Evolutionary conservation across 2,888 invertebrate genomes (phyloP).

Genomic region (Melitaea athalia): DNA sequence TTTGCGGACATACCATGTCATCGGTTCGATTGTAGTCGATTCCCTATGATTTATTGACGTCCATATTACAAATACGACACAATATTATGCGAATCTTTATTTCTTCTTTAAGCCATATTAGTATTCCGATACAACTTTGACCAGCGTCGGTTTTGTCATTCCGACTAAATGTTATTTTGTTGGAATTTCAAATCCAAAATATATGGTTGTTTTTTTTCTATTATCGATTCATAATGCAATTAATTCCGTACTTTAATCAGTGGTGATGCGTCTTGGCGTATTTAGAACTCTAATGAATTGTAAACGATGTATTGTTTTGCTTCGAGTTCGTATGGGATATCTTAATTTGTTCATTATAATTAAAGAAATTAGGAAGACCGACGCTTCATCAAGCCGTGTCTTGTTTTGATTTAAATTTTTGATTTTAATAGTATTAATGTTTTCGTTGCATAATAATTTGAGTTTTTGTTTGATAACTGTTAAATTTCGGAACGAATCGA

Average conservation of each 20-base stretch:
- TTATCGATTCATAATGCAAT: constrained; percentile 67
- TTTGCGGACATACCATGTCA: constrained; percentile 80
- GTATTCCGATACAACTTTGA: constrained; percentile 79
- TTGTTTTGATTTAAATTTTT: constrained; percentile 31
- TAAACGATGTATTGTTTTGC: constrained; percentile 61
- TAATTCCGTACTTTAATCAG: constrained; percentile 73
- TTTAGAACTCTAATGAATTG: constrained; percentile 72
- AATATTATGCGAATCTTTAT: constrained; percentile 80
- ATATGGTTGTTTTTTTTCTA: constrained; percentile 63
- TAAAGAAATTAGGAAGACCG: constrained; percentile 58
- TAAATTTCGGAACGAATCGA: not conserved
- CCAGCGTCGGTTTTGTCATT: constrained; percentile 80
- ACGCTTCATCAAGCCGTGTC: constrained; percentile 41
- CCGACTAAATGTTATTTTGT: constrained; percentile 81
- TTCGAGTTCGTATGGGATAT: constrained; percentile 54
- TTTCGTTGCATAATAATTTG: not conserved
- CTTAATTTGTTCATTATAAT: constrained; percentile 75
- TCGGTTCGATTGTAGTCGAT: constrained; percentile 80
- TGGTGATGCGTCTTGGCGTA: constrained; percentile 60
- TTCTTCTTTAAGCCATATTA: constrained; percentile 81
- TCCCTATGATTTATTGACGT: constrained; percentile 82
- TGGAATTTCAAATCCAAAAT: constrained; percentile 76
- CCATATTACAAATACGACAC: constrained; percentile 82
- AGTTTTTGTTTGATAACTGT: not conserved
- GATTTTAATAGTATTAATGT: not conserved